Conservation (phyloP, 2,113 vertebrate species). For the Otolemur garnettii region DNA sequence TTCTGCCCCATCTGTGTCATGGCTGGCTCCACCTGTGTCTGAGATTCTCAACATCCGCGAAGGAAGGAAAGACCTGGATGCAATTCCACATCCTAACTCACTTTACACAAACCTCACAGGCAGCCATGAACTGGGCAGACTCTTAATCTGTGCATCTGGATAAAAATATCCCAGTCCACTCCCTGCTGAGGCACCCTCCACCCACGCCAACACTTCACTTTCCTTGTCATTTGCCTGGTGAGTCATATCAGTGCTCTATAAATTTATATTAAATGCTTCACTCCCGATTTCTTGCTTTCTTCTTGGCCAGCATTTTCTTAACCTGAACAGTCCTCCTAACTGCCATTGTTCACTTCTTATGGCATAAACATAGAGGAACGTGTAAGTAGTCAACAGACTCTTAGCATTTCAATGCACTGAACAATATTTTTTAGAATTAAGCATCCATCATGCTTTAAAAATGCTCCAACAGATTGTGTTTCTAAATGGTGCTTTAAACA, state of each 20-base stretch:
- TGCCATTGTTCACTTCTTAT: slow-evolving; percentile 7
- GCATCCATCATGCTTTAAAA: slow-evolving; percentile 72
- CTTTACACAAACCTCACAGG: not conserved
- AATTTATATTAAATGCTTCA: slow-evolving; percentile 76
- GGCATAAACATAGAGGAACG: slow-evolving; percentile 12
- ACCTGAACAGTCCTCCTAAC: slow-evolving; percentile 30
- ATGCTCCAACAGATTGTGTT: slow-evolving; percentile 61
- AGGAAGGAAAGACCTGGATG: not conserved
- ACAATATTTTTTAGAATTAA: slow-evolving; percentile 56
- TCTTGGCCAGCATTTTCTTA: slow-evolving; percentile 56
- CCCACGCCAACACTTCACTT: slow-evolving; percentile 71
- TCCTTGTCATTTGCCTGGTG: slow-evolving; percentile 76
- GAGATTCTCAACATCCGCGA: slow-evolving; percentile 25
- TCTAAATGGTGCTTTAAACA: slow-evolving; percentile 65
- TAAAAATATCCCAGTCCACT: slow-evolving; percentile 79
- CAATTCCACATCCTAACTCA: slow-evolving; percentile 27
- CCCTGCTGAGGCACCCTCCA: slow-evolving; percentile 59
- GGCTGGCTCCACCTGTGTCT: not conserved
- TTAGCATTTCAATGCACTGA: slow-evolving; percentile 5
- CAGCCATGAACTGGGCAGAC: slow-evolving; percentile 43
- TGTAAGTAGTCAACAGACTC: slow-evolving; percentile 4
- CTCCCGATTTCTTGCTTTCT: slow-evolving; percentile 46
- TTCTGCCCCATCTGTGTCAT: slow-evolving; percentile 20
- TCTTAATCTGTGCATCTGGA: slow-evolving; percentile 72
- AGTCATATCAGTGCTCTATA: slow-evolving; percentile 70